phyloP scores from a whole-genome alignment of 2,113 vertebrate genomes.

The Cyprinodon tularosa region DNA sequence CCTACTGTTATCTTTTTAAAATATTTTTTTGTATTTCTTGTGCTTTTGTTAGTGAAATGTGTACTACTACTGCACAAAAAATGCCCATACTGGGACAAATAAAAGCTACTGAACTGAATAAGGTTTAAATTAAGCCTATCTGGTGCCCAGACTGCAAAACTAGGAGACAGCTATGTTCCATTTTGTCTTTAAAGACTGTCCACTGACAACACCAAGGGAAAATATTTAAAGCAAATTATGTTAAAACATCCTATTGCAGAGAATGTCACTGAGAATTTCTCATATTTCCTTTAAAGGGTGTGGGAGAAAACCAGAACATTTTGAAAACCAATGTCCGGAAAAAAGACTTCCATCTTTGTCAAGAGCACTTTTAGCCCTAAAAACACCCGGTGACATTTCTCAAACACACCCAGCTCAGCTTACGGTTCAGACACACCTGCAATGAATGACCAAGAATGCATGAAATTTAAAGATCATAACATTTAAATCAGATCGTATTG shows the following conservation, averaged over 20 bases:
- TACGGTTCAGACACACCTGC: not conserved
- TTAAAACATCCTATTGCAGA: not conserved
- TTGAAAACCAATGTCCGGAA: not conserved
- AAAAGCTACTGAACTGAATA: too few relatives aligned
- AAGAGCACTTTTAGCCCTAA: not conserved
- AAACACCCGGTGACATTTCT: not conserved
- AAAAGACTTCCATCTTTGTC: not conserved
- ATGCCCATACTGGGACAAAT: too few relatives aligned
- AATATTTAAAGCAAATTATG: not conserved
- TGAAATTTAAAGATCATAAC: not conserved
- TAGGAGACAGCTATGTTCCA: not conserved
- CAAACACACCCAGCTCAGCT: not conserved
- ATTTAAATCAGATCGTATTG: not conserved
- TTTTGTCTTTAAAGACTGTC: not conserved
- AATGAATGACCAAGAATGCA: not conserved
- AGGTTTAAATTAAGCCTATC: not conserved
- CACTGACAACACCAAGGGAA: not conserved
- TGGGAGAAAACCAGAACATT: not conserved
- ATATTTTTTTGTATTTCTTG: too few relatives aligned
- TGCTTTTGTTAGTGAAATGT: too few relatives aligned
- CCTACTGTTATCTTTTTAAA: too few relatives aligned
- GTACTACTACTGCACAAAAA: too few relatives aligned
- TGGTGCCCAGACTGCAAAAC: not conserved
- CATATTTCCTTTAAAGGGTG: not conserved
- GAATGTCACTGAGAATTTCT: not conserved